phyloP scores from a whole-genome alignment of 53 echinoderm and acorn worm species.

The Holothuria scabra region DNA sequence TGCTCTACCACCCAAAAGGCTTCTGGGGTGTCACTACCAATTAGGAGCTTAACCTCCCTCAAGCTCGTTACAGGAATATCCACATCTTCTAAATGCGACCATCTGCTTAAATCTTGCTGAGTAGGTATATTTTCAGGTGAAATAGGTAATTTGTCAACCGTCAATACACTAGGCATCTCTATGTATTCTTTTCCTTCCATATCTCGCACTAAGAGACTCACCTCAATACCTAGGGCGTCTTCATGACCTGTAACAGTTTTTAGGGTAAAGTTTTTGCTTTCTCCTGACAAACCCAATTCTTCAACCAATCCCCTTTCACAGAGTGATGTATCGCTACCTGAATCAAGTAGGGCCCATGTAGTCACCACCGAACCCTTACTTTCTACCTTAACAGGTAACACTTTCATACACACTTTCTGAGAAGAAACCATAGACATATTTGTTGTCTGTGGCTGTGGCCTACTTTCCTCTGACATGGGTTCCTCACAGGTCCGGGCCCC shows the following conservation, averaged over 20 bases:
- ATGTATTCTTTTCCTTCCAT: too few relatives aligned
- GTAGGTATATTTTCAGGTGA: conserved; percentile 30
- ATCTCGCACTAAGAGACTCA: background rate
- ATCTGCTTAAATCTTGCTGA: too few relatives aligned
- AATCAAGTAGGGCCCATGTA: conserved; percentile 69
- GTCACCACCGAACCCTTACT: conserved; percentile 9
- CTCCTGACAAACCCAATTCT: conserved; percentile 34
- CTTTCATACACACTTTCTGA: too few relatives aligned
- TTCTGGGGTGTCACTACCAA: conserved; percentile 58
- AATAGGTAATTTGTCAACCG: conserved; percentile 55
- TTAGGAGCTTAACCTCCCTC: conserved; percentile 29
- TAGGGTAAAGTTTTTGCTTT: conserved; percentile 13
- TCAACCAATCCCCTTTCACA: conserved; percentile 53
- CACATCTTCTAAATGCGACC: too few relatives aligned
- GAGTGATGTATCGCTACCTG: conserved; percentile 54
- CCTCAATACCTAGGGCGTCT: background rate
- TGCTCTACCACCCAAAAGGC: too few relatives aligned
- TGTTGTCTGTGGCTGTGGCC: too few relatives aligned
- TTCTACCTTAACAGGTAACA: conserved; percentile 10
- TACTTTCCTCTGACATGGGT: background rate
- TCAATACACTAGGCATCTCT: too few relatives aligned
- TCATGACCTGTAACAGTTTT: background rate
- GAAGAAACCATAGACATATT: too few relatives aligned
- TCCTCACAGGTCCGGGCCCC: background rate
- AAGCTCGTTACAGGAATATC: too few relatives aligned